These are phyloP conservation scores for Sphaerophoria taeniata DNA, from an alignment of 2,888 invertebrate species.

Conservation along the genomic window DNA sequence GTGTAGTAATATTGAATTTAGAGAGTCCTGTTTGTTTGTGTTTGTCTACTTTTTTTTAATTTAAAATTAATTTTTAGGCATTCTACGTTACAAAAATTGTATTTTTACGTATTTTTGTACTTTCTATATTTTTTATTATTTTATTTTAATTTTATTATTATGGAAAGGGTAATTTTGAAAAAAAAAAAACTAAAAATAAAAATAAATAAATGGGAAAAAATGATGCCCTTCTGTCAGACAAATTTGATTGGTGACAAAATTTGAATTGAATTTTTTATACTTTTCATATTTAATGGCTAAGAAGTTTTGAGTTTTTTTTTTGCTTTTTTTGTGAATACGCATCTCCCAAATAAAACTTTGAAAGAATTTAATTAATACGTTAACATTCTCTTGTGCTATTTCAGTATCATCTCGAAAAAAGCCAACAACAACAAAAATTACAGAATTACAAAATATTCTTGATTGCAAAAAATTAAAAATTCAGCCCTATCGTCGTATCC, in stretches of 20 bases:
- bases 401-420: conserved; percentile 83
- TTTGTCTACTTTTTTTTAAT: conserved; percentile 46
- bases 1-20: conserved; percentile 82
- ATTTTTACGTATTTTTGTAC: conserved; percentile 65
- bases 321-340: conserved; percentile 40
- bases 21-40: conserved; percentile 57
- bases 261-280: conserved; percentile 33
- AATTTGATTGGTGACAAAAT: conserved; percentile 49
- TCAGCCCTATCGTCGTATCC: no score
- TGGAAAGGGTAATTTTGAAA: conserved; percentile 64
- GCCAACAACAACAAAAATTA: conserved; percentile 83
- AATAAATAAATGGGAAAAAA: conserved; percentile 41
- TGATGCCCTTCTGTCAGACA: conserved; percentile 53
- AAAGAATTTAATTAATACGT: conserved; percentile 75
- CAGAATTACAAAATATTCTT: conserved; percentile 82
- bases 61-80: conserved; percentile 40
- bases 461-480: conserved; percentile 78
- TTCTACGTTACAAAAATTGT: conserved; percentile 55
- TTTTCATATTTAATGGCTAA: conserved; percentile 59
- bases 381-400: conserved; percentile 55
- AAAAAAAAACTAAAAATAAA: conserved; percentile 27
- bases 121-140: conserved; percentile 54
- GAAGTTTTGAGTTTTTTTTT: no score
- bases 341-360: conserved; percentile 78
- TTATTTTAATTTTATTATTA: no score